Conservation (phyloP, 2,888 invertebrate genomes). For the Resseliella maxima region DNA sequence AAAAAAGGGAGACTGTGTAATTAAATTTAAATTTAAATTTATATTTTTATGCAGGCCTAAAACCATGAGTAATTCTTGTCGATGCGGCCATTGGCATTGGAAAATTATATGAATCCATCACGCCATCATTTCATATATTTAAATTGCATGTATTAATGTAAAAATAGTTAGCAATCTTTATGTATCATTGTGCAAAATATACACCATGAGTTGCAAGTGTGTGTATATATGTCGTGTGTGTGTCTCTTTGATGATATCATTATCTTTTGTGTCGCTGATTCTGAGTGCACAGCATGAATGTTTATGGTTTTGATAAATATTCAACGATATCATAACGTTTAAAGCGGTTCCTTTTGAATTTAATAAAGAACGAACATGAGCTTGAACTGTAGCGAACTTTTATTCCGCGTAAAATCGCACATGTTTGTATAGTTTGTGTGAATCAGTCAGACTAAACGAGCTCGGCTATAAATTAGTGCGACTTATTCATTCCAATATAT, state of each 20-base stretch:
- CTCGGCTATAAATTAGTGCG: not conserved
- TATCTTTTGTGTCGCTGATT: slow-evolving; percentile 14
- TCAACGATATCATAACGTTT: slow-evolving; percentile 25
- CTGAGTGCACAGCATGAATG: not conserved
- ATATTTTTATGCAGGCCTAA: not conserved
- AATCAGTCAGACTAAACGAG: not conserved
- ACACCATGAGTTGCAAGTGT: not conserved
- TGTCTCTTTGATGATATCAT: slow-evolving; percentile 3
- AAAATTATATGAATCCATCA: not conserved
- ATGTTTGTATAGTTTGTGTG: no score
- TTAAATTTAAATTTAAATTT: slow-evolving; percentile 16
- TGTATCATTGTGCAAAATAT: not conserved
- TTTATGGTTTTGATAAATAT: slow-evolving; percentile 42
- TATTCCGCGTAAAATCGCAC: not conserved
- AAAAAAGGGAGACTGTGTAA: not conserved
- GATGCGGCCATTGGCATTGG: not conserved
- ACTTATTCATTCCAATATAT: not conserved
- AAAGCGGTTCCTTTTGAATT: slow-evolving; percentile 40
- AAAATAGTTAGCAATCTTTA: slow-evolving; percentile 31
- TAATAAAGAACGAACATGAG: not conserved
- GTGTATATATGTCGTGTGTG: not conserved
- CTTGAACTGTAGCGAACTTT: not conserved
- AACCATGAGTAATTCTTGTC: not conserved
- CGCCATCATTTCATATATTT: not conserved
- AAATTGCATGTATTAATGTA: not conserved